phyloP scores from a whole-genome alignment of 1,140 invertebrate species.

The Cydia pomonella region DNA sequence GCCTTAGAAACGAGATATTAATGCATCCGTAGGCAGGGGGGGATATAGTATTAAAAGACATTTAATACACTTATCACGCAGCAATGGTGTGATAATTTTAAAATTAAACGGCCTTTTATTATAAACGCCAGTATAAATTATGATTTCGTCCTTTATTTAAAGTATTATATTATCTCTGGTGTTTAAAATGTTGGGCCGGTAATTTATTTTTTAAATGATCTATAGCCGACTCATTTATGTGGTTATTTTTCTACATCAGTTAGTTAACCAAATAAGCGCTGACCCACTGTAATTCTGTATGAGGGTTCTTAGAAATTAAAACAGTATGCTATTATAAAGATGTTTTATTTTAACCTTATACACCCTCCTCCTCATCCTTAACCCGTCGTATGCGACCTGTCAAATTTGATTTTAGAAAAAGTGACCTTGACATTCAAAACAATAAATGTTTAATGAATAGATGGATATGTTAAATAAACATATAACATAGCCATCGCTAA shows the following conservation, averaged over 20 bases:
- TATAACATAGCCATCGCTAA: too few relatives aligned
- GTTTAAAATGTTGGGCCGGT: constrained; percentile 55
- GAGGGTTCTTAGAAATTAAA: constrained; percentile 80
- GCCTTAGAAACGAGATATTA: constrained; percentile 72
- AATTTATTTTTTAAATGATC: constrained; percentile 65
- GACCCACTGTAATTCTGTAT: constrained; percentile 78
- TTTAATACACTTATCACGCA: constrained; percentile 54
- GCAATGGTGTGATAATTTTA: constrained; percentile 53
- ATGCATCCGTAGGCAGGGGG: constrained; percentile 65
- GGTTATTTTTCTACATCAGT: constrained; percentile 78
- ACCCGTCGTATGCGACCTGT: too few relatives aligned
- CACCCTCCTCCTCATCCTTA: too few relatives aligned
- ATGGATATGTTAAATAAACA: too few relatives aligned
- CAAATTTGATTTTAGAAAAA: too few relatives aligned
- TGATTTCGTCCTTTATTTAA: constrained; percentile 40
- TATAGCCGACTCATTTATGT: constrained; percentile 57
- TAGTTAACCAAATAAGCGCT: constrained; percentile 75
- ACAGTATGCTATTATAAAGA: constrained; percentile 75
- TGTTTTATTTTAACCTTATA: constrained; percentile 66
- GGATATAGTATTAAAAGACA: constrained; percentile 74
- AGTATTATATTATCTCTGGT: constrained; percentile 42
- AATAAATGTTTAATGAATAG: too few relatives aligned
- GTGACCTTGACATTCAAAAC: too few relatives aligned
- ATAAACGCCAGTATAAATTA: constrained; percentile 44
- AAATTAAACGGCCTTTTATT: constrained; percentile 50